Evolutionary conservation across 2,888 invertebrate species (phyloP).

Genomic region (Periphyllus acericola): DNA sequence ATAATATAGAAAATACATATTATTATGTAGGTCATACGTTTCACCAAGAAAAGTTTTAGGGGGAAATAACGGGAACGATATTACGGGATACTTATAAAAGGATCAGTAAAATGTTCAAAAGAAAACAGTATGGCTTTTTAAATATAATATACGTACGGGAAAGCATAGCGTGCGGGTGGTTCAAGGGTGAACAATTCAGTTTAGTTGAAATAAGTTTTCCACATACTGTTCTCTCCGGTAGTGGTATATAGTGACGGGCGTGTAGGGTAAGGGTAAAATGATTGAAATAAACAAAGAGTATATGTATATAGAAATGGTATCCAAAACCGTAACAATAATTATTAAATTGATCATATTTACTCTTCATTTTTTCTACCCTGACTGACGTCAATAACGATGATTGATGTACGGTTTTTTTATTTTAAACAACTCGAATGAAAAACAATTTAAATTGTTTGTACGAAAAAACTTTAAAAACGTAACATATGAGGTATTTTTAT

Average conservation of each 20-base stretch:
- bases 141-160: constrained; percentile 9
- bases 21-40: too few relatives aligned
- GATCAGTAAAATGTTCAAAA: constrained; percentile 50
- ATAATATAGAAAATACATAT: not conserved
- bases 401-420: not conserved
- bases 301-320: not conserved
- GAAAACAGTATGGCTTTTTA: constrained; percentile 52
- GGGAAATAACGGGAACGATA: constrained; percentile 6
- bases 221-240: not conserved
- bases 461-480: too few relatives aligned
- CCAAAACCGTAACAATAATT: not conserved
- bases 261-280: not conserved
- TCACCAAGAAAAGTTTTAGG: constrained; percentile 11
- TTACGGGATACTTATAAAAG: constrained; percentile 26
- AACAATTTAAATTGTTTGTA: too few relatives aligned
- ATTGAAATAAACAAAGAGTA: not conserved
- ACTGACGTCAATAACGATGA: not conserved
- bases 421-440: too few relatives aligned
- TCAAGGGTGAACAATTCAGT: not conserved
- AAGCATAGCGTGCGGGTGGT: constrained; percentile 4
- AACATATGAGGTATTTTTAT: too few relatives aligned
- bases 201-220: constrained; percentile 25
- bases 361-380: not conserved
- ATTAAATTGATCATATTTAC: constrained; percentile 9
- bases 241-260: not conserved